phyloP scores from a whole-genome alignment of 2,797 vertebrate species.

The Anabacerthia variegaticeps region DNA sequence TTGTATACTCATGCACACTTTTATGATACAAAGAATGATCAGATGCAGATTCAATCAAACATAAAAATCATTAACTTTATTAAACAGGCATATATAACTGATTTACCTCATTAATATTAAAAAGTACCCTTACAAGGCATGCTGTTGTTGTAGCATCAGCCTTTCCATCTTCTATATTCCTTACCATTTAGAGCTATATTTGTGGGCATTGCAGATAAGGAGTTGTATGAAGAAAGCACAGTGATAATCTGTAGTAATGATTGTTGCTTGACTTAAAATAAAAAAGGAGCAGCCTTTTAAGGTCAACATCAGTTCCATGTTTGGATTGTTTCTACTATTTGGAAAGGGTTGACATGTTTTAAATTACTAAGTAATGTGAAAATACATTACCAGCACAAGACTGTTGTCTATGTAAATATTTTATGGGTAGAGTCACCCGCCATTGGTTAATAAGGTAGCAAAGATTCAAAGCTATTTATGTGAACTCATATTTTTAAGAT shows the following conservation, averaged over 20 bases:
- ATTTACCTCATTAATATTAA: not conserved
- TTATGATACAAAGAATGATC: not conserved
- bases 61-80: not conserved
- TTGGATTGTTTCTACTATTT: slow-evolving; percentile 54
- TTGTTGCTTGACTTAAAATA: slow-evolving; percentile 15
- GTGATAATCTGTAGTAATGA: not conserved
- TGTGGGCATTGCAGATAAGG: slow-evolving; percentile 4
- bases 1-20: not conserved
- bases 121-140: not conserved
- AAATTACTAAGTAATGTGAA: slow-evolving; percentile 63
- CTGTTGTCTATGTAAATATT: slow-evolving; percentile 52
- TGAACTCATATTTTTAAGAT: slow-evolving; percentile 39
- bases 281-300: slow-evolving; percentile 44
- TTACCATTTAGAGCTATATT: slow-evolving; percentile 11
- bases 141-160: not conserved
- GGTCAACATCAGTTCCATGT: slow-evolving; percentile 25
- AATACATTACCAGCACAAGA: slow-evolving; percentile 36
- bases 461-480: slow-evolving; percentile 27
- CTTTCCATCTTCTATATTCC: not conserved
- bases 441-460: slow-evolving; percentile 49
- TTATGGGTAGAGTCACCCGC: not conserved
- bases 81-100: not conserved
- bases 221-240: not conserved
- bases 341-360: slow-evolving; percentile 52
- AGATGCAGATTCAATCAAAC: not conserved